Evolutionary conservation across 2,888 invertebrate genomes (phyloP).

Genomic region (Drosophila pseudotakahashii): DNA sequence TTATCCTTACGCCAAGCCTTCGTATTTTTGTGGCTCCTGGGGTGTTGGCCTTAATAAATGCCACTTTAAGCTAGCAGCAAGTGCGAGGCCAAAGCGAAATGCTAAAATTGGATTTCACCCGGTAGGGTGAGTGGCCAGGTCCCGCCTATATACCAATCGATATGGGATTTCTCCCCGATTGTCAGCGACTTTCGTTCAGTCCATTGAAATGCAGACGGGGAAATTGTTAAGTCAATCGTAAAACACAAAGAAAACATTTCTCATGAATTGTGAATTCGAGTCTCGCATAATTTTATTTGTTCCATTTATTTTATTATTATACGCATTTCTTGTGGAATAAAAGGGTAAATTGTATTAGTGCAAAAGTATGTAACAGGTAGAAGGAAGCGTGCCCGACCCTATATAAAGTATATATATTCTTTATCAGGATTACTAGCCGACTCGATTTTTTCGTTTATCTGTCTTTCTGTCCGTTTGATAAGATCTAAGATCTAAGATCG

Average conservation of each 20-base stretch:
- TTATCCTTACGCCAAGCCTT: slow-evolving; percentile 50
- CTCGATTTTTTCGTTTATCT: too few relatives aligned
- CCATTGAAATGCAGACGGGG: not conserved
- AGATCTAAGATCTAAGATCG: too few relatives aligned
- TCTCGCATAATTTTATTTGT: not conserved
- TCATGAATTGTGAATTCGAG: not conserved
- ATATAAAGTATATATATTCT: too few relatives aligned
- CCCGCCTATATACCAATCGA: slow-evolving; percentile 12
- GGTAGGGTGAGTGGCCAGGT: slow-evolving; percentile 9
- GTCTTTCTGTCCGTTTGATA: too few relatives aligned
- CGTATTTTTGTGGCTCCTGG: slow-evolving; percentile 21
- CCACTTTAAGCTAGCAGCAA: slow-evolving; percentile 27
- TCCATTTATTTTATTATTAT: too few relatives aligned
- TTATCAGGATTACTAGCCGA: too few relatives aligned
- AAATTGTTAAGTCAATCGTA: not conserved
- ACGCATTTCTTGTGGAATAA: too few relatives aligned
- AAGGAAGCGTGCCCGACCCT: too few relatives aligned
- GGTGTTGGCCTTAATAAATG: slow-evolving; percentile 38
- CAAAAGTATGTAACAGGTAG: too few relatives aligned
- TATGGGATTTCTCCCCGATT: slow-evolving; percentile 6
- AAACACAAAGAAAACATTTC: not conserved
- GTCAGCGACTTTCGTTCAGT: not conserved
- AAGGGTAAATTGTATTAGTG: too few relatives aligned
- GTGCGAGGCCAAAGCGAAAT: slow-evolving; percentile 20
- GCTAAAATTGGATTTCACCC: slow-evolving; percentile 32